Base-by-base conservation (phyloP, 2,888 invertebrate species). In the Omphaloscelis lunosa region DNA sequence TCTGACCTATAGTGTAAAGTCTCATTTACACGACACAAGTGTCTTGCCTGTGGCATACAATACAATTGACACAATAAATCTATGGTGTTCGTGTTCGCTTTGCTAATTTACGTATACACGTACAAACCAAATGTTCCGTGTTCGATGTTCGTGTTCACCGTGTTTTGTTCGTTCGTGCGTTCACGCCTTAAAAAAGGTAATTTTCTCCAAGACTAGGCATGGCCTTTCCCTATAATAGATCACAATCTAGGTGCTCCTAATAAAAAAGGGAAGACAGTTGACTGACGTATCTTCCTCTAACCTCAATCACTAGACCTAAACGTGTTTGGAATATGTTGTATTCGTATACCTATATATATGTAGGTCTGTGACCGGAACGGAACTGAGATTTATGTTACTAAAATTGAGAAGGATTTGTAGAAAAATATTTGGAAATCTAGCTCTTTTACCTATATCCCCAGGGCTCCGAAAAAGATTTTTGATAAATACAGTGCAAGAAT, bases 241-340 rank as follows among this genome's bases (percentile, higher is more conserved):
- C 76, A 76, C 65, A 82, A 79, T 78, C 81, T 75, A 65, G 51
- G 34, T 27, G 56, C 34, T 45, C 53, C 63, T 29, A 58, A 70
- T 72, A 63, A 53, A 77, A 62, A 65, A 62, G 34, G 61, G 45
- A 17, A 45, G 79, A 82, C 82, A 76, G 15, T 27, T 79, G 78
- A 79, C 51, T 51, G 75, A 78, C 79, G 51, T 53, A 82, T 82
- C 82, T 76, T 6, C 58, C 17, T 29, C n/a, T 56, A 39, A 76
- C 79, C 82, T 82, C 65, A 79, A 82, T 66, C 77, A 76, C 58
- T 20, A 17, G 48, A 51, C 27, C 51, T 17, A 34, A 48, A 76
- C 77, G 82, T 61, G 82, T 56, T 39, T 39, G 53, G 82, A 76
- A 82, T 82, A 29, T 41, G 3, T 45, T 79, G 1, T 29, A 12